Evolutionary conservation across 2,888 invertebrate genomes (phyloP).

Genomic region (Chrysolina oricalcia): DNA sequence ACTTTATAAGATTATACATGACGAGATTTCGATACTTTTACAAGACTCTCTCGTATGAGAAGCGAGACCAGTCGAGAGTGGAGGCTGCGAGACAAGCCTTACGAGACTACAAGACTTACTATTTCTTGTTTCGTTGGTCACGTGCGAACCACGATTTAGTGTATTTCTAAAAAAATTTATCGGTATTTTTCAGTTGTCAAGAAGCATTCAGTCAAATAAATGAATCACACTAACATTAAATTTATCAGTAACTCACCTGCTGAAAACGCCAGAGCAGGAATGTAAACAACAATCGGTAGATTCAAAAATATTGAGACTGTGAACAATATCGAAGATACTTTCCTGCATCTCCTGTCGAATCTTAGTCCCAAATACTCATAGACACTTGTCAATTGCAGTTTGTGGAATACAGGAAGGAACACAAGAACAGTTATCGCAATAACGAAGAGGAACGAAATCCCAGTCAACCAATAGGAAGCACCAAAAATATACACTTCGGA

Average conservation of each 20-base stretch:
- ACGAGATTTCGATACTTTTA: too few relatives aligned
- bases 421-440: slow-evolving; percentile 67
- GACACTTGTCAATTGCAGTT: slow-evolving; percentile 80
- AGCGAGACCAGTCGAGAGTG: too few relatives aligned
- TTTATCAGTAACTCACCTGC: slow-evolving; percentile 73
- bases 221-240: too few relatives aligned
- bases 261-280: slow-evolving; percentile 81
- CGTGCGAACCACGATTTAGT: too few relatives aligned
- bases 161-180: too few relatives aligned
- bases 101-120: too few relatives aligned
- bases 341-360: slow-evolving; percentile 76
- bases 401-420: slow-evolving; percentile 80
- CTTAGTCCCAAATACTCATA: slow-evolving; percentile 81
- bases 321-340: slow-evolving; percentile 77
- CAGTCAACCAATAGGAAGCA: slow-evolving; percentile 75
- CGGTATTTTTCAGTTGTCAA: too few relatives aligned
- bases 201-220: too few relatives aligned
- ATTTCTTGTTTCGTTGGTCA: too few relatives aligned
- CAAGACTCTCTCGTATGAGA: too few relatives aligned
- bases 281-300: slow-evolving; percentile 80
- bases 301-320: slow-evolving; percentile 76
- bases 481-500: slow-evolving; percentile 84
- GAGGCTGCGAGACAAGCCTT: too few relatives aligned
- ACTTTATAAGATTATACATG: too few relatives aligned
- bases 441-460: slow-evolving; percentile 69